These are phyloP conservation scores for Epirrhoe tristata DNA, from an alignment of 2,888 invertebrate species.

Conservation along the genomic window DNA sequence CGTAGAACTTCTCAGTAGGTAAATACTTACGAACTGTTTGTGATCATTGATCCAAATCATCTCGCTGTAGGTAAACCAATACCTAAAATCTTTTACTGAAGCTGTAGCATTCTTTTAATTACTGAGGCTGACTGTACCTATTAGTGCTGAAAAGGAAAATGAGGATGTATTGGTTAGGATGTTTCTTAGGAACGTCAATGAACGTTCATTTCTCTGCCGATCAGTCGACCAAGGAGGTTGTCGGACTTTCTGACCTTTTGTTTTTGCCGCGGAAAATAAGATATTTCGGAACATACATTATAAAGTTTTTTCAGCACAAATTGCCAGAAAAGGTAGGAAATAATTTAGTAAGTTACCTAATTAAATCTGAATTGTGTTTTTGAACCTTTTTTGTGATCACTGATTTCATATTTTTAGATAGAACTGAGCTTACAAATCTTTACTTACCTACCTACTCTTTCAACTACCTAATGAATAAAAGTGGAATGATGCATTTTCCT, in stretches of 20 bases:
- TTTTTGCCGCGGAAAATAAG: neutral
- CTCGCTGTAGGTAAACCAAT: too few species aligned
- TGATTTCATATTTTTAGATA: too few species aligned
- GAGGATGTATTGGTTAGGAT: slow-evolving; percentile 2
- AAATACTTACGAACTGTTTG: too few species aligned
- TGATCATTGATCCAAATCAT: too few species aligned
- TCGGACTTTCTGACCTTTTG: neutral
- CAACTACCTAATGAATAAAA: too few species aligned
- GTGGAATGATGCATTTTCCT: too few species aligned
- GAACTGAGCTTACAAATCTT: too few species aligned
- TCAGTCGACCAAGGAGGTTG: slow-evolving; percentile 4
- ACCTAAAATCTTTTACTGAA: too few species aligned
- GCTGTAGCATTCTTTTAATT: neutral
- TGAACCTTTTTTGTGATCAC: neutral
- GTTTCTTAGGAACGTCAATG: neutral
- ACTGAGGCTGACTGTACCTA: neutral
- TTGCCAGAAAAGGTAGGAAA: neutral
- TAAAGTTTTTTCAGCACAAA: neutral
- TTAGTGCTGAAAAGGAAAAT: slow-evolving; percentile 5
- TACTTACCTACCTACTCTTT: too few species aligned
- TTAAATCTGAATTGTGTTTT: neutral
- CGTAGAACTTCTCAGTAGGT: too few species aligned
- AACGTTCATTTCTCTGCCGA: slow-evolving; percentile 6
- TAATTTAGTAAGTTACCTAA: neutral
- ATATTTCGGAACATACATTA: neutral